Evolutionary conservation across 2,888 invertebrate species (phyloP).

Genomic region (Lasioglossum lativentre): DNA sequence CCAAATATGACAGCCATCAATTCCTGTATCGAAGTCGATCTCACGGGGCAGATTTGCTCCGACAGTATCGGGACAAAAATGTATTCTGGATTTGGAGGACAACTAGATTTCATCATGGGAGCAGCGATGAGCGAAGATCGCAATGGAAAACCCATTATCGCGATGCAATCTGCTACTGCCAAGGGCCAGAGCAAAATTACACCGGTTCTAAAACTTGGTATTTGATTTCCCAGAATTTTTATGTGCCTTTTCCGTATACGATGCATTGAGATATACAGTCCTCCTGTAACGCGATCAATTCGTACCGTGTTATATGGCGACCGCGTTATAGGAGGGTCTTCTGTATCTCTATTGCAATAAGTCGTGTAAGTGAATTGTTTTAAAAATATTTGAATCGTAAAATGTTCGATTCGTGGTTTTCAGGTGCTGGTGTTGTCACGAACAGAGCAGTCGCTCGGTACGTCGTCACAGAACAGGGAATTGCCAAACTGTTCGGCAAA

Average conservation of each 20-base stretch:
- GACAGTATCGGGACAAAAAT: conserved; percentile 95
- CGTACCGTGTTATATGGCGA: too few relatives aligned
- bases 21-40: conserved; percentile 97
- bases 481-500: conserved; percentile 89
- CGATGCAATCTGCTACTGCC: conserved; percentile 87
- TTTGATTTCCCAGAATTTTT: background rate
- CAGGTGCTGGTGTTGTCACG: conserved; percentile 89
- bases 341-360: background rate
- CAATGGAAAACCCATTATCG: conserved; percentile 89
- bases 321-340: too few relatives aligned
- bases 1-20: conserved; percentile 98
- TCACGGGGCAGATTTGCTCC: conserved; percentile 96
- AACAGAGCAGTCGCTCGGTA: conserved; percentile 89
- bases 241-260: background rate
- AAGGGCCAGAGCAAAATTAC: conserved; percentile 88
- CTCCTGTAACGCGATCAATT: too few relatives aligned
- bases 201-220: conserved; percentile 87
- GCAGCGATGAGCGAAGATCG: conserved; percentile 88
- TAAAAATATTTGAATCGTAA: background rate
- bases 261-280: background rate
- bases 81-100: conserved; percentile 89
- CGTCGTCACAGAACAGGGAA: conserved; percentile 89
- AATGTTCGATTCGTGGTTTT: background rate
- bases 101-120: conserved; percentile 89
- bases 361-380: background rate